Conservation (phyloP, 2,113 vertebrate genomes). For the Oncorhynchus keta region DNA sequence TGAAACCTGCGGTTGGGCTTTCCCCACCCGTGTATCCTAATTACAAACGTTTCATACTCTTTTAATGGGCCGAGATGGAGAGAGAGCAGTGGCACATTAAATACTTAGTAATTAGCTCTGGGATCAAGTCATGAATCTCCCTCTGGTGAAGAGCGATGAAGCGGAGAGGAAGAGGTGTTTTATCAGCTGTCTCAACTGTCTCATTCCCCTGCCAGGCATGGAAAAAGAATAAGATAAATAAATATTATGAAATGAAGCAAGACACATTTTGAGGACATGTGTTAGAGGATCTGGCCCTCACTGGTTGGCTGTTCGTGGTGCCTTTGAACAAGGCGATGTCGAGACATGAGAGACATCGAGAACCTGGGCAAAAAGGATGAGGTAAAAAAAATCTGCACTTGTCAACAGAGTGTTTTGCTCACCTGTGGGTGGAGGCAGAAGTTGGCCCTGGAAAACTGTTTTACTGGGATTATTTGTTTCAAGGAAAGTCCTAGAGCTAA, state of each 20-base stretch:
- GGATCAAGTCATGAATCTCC: constrained; percentile 63
- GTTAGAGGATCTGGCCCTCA: background rate
- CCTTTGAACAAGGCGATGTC: constrained; percentile 35
- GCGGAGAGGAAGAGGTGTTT: constrained; percentile 50
- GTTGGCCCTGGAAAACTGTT: constrained; percentile 7
- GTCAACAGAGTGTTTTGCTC: constrained; percentile 5
- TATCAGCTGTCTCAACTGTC: constrained; percentile 49
- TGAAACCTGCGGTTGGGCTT: constrained; percentile 61
- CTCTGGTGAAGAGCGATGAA: constrained; percentile 14
- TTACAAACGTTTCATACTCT: constrained; percentile 56
- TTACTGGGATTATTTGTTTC: too few relatives aligned
- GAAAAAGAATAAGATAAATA: constrained; percentile 44
- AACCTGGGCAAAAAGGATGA: constrained; percentile 11
- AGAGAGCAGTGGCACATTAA: constrained; percentile 44
- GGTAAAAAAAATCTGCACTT: background rate
- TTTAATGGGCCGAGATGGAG: constrained; percentile 54
- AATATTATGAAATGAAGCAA: constrained; percentile 54
- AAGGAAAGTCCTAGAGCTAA: constrained; percentile 6
- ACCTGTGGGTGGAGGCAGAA: constrained; percentile 14
- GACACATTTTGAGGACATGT: constrained; percentile 27
- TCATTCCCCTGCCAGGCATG: constrained; percentile 23
- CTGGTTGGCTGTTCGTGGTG: constrained; percentile 17
- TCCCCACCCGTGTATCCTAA: constrained; percentile 54
- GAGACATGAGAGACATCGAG: constrained; percentile 34
- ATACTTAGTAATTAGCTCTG: constrained; percentile 66